Conservation (phyloP, 2,113 vertebrate genomes). For the Cynoglossus semilaevis region DNA sequence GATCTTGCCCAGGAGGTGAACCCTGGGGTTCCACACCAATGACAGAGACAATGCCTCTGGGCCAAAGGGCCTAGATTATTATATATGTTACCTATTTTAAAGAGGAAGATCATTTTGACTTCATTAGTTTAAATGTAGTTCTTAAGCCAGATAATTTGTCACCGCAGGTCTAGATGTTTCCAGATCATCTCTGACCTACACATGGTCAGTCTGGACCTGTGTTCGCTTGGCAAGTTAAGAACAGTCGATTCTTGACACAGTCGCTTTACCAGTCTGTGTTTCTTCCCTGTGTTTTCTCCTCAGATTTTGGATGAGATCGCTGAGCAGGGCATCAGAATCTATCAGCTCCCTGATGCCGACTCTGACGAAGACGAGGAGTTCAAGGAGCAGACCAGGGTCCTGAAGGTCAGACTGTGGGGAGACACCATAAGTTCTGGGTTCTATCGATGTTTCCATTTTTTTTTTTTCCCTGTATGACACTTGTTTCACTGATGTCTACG, state of each 20-base stretch:
- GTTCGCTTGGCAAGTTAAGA: neutral
- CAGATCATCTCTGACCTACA: too few species aligned
- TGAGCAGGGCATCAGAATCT: conserved; percentile 89
- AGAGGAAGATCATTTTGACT: too few species aligned
- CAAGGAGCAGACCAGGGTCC: conserved; percentile 90
- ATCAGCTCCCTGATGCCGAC: conserved; percentile 91
- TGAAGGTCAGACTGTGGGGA: conserved; percentile 81
- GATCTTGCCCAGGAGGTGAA: too few species aligned
- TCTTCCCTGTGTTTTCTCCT: conserved; percentile 4
- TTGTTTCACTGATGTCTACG: conserved; percentile 10
- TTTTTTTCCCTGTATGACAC: conserved; percentile 6
- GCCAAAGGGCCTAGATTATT: too few species aligned
- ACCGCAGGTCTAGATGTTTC: too few species aligned
- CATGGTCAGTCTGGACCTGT: too few species aligned
- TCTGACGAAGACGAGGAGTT: conserved; percentile 96
- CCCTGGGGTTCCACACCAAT: too few species aligned
- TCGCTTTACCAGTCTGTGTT: conserved; percentile 1
- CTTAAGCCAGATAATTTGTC: too few species aligned
- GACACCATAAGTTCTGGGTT: too few species aligned
- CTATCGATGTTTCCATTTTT: neutral
- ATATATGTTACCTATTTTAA: too few species aligned
- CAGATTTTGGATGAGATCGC: conserved; percentile 91
- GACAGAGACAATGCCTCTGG: too few species aligned
- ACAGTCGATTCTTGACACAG: conserved; percentile 2
- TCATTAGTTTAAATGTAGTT: too few species aligned